A percentile compares a stretch with the other conserved stretches of the same genome.
Evolutionary conservation across 2,113 vertebrate species (phyloP).

Genomic region (Amblyornis subalaris): DNA sequence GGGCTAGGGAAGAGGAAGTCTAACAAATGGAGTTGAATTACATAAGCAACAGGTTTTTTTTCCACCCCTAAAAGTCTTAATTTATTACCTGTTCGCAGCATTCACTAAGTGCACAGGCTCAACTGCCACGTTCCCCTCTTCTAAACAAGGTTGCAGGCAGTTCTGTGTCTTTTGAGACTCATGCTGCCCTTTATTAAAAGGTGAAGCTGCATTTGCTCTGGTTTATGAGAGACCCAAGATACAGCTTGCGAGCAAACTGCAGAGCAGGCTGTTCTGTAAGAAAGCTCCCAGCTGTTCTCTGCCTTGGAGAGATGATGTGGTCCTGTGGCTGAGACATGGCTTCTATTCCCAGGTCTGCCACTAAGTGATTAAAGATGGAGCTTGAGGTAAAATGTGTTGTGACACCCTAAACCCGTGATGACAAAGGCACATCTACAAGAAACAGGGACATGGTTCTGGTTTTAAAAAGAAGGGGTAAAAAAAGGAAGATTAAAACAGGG

Average conservation of each 20-base stretch:
- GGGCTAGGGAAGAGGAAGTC: not conserved
- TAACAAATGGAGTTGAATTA: not conserved
- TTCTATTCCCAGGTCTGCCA: conserved; percentile 2
- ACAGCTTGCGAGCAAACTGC: not conserved
- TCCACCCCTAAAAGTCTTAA: not conserved
- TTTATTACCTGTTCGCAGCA: not conserved
- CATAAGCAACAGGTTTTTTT: not conserved
- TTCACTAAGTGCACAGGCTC: not conserved
- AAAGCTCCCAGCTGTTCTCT: not conserved
- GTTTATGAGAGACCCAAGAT: not conserved
- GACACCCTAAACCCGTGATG: not conserved
- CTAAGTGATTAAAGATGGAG: not conserved
- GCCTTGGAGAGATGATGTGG: not conserved
- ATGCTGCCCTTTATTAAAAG: not conserved
- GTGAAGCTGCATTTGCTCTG: not conserved
- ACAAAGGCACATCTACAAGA: conserved; percentile 26
- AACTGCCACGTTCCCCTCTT: not conserved
- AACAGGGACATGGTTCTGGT: not conserved
- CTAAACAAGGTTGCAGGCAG: not conserved
- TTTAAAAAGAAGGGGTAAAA: fast-evolving
- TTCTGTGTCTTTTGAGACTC: not conserved
- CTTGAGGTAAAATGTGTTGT: not conserved
- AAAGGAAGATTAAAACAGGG: not conserved
- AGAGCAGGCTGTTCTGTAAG: not conserved
- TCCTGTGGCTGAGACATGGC: not conserved